Evolutionary conservation across 2,797 vertebrate species (phyloP).

Genomic region (Salmo trutta): DNA sequence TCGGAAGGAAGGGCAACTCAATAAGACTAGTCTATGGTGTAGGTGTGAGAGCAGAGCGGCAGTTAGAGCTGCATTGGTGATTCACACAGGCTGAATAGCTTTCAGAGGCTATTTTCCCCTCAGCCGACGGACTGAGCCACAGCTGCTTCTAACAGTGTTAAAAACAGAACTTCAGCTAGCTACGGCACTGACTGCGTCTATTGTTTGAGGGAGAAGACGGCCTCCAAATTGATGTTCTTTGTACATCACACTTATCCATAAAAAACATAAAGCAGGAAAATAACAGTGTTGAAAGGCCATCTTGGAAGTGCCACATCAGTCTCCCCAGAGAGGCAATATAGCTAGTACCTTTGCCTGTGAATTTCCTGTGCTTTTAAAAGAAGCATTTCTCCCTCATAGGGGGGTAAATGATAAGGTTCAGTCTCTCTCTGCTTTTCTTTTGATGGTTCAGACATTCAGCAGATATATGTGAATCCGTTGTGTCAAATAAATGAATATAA

Average conservation of each 20-base stretch:
- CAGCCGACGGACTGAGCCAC: neutral
- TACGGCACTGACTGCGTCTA: neutral
- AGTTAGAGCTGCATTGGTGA: neutral
- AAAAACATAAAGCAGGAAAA: neutral
- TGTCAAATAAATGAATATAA: constrained; percentile 63
- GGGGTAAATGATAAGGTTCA: neutral
- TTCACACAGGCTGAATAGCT: neutral
- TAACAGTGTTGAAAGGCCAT: neutral
- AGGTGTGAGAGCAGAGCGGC: neutral
- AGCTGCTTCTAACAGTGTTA: neutral
- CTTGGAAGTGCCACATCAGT: neutral
- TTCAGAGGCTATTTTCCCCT: neutral
- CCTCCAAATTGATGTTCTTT: neutral
- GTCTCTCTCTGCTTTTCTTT: neutral
- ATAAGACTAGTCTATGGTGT: neutral
- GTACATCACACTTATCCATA: neutral
- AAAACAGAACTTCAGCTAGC: neutral
- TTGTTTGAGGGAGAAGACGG: neutral
- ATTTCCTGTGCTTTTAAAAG: neutral
- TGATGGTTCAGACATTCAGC: neutral
- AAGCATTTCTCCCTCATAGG: neutral
- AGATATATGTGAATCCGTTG: constrained; percentile 41
- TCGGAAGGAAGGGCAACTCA: neutral
- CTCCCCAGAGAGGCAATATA: neutral
- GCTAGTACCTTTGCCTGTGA: neutral